Evolutionary conservation across 1,140 invertebrate species (phyloP).

Genomic region (Drosophila grimshawi): DNA sequence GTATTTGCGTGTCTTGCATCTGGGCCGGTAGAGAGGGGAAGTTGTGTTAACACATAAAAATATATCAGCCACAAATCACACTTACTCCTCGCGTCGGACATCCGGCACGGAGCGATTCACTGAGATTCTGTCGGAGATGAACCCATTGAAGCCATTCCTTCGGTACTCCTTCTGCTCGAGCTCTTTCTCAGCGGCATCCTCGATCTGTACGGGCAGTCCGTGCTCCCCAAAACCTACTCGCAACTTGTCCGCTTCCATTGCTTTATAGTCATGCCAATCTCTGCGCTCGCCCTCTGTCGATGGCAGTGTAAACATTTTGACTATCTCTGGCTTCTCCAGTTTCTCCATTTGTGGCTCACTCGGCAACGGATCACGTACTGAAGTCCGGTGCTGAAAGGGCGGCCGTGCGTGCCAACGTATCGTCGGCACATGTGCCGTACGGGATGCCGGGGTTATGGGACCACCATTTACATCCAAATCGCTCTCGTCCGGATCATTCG

Average conservation of each 20-base stretch:
- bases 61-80: constrained; percentile 15
- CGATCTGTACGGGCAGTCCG: constrained; percentile 87
- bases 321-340: not conserved
- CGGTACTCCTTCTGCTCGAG: constrained; percentile 87
- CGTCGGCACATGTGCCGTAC: constrained; percentile 14
- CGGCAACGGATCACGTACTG: constrained; percentile 9
- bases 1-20: constrained; percentile 92
- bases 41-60: not conserved
- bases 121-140: constrained; percentile 91
- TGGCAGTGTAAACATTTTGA: constrained; percentile 50
- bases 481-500: constrained; percentile 9
- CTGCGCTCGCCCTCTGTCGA: constrained; percentile 84
- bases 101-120: constrained; percentile 91
- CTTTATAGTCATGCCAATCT: constrained; percentile 90
- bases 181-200: constrained; percentile 82
- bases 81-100: constrained; percentile 89
- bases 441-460: constrained; percentile 62
- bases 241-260: constrained; percentile 87
- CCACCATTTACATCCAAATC: constrained; percentile 68
- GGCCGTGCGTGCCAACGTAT: constrained; percentile 54
- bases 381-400: constrained; percentile 63
- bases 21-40: constrained; percentile 82
- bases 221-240: constrained; percentile 89
- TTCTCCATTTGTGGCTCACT: not conserved
- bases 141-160: constrained; percentile 93